Evolutionary conservation across 2,797 vertebrate species (phyloP).

Genomic region (Phaenicophaeus curvirostris): DNA sequence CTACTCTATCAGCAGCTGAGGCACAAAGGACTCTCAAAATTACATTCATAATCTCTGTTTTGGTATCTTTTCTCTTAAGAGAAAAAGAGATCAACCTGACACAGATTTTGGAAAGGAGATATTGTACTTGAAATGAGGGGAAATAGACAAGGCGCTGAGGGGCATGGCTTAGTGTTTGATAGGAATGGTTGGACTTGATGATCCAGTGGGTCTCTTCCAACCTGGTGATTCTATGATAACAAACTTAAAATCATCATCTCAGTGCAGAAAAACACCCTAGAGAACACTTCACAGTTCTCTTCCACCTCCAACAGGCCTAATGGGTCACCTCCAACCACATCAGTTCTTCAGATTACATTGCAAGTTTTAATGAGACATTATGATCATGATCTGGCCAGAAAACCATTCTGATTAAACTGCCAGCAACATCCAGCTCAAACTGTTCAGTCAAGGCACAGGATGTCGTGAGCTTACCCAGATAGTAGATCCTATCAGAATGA

Average conservation of each 20-base stretch:
- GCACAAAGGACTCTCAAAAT: neutral
- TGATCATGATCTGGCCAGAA: neutral
- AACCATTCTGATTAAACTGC: neutral
- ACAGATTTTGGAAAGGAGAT: neutral
- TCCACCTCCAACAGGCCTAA: neutral
- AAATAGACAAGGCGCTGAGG: neutral
- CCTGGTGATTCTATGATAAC: too few relatives aligned
- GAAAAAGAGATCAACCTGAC: neutral
- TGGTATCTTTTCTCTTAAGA: neutral
- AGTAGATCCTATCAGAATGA: constrained; percentile 83
- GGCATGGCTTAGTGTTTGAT: too few relatives aligned
- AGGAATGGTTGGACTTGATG: too few relatives aligned
- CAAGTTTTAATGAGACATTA: neutral
- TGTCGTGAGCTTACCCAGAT: constrained; percentile 76
- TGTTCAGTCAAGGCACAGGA: too few relatives aligned
- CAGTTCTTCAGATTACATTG: neutral
- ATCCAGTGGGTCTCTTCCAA: too few relatives aligned
- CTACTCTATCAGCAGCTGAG: neutral
- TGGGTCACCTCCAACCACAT: neutral
- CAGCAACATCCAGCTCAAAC: neutral
- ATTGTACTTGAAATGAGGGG: neutral
- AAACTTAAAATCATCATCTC: neutral
- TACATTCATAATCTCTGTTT: neutral
- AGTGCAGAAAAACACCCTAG: neutral
- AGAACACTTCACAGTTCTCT: neutral